Base-by-base conservation (phyloP, 2,888 invertebrate species). In the Pristionchus entomophagus region DNA sequence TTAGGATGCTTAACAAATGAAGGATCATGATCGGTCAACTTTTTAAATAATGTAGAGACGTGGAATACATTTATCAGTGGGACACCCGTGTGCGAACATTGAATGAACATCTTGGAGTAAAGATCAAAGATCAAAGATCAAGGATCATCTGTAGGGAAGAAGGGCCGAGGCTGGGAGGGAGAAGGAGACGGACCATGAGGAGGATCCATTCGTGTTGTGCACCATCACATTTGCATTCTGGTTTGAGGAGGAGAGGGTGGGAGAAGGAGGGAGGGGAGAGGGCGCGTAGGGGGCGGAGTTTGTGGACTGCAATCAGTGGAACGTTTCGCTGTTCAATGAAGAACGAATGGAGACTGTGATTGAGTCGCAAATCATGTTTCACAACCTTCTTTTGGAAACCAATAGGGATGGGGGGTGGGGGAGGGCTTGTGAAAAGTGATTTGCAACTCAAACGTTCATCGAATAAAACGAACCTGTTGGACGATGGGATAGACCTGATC, bases 401-500 rank as follows among this genome's bases (percentile, higher is more conserved):
- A 14, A 45, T 45, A 45, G 14, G 45, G 45, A n/a, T n/a, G n/a
- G n/a, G n/a, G n/a, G n/a, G n/a, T n/a, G n/a, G n/a, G n/a, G n/a
- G n/a, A n/a, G n/a, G n/a, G n/a, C n/a, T n/a, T n/a, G n/a, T n/a
- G n/a, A n/a, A n/a, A n/a, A n/a, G n/a, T n/a, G n/a, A n/a, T n/a
- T n/a, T n/a, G n/a, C n/a, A n/a, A n/a, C n/a, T n/a, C n/a, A n/a
- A 45, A 45, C 45, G n/a, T 45, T 10, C 45, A 6, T 10, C 45
- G 17, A 65, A 17, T 29, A 5, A 1, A n/a, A 8, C 51, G 2
- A 12, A 82, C 78, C 51, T 81, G 17, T 32, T 78, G 65, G 14
- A 87, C 88, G 81, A 90, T 88, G 6, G 91, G 91, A 45, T 90
- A 88, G 29, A 91, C 89, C 84, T 91, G 90, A 77, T 90, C 87